Base-by-base conservation (phyloP, 2,113 vertebrate genomes). In the Chloropsis cyanopogon region DNA sequence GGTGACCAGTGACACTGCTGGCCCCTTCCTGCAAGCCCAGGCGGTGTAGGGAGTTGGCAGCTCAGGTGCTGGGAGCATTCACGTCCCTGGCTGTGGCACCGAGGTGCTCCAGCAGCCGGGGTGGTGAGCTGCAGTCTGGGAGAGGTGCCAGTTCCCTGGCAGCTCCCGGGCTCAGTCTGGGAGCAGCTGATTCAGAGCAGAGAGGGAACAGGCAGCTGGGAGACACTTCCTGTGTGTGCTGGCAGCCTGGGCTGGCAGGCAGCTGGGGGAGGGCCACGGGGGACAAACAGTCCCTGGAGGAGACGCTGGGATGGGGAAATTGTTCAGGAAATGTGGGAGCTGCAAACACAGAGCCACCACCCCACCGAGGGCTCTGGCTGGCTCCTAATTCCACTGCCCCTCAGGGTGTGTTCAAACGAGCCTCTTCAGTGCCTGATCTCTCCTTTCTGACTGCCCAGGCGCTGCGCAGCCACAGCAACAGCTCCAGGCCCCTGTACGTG, bases 401-500 rank as follows among this genome's bases (percentile, higher is more conserved):
- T 19, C 20, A 5, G 37, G 4, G 2, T 17, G 49, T 12, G 25
- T 53, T 60, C 24, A 10, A 4, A 16, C 5, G 23, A 77, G 12
- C 12, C 65, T 46, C 46, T 35, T 19, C 39, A 33, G 44, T 6
- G 26, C 61, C n/a, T 85, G 61, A 13, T 60, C 42, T 71, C 28
- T 66, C 20, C 10, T 77, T 37, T 73, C 52, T 90, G 9, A 5
- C 22, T 7, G 50, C 42, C 19, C 95, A 99, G 99, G 99, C 93
- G 10, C 96, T 99, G 92, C 97, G 97, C n/a, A 99, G 99, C 97
- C 96, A 77, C 11, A 95, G 91, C 84, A 97, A 49, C 52, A 99
- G 99, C 97, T 98, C 93, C 12, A 99, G 97, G 88, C 99, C 99
- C 0, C 96, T 99, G 3, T 99, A 99, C 1, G 53, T 99, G 53